phyloP scores from a whole-genome alignment of 2,113 vertebrate genomes.

The Litocranius walleri region DNA sequence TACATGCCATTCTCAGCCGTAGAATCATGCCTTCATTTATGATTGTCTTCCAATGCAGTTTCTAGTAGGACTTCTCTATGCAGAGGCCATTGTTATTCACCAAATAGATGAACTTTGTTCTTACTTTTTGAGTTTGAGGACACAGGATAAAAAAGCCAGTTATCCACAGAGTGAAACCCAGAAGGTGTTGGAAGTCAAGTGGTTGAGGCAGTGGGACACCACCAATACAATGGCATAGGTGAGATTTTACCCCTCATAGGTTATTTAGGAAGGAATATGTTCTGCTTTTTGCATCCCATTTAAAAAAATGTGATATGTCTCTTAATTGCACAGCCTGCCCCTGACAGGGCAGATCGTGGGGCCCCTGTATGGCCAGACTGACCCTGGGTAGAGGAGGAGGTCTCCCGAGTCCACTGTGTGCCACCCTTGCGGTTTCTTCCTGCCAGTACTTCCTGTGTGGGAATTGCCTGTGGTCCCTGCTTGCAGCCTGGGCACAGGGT shows the following conservation, averaged over 20 bases:
- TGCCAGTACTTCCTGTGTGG: neutral
- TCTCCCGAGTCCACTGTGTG: neutral
- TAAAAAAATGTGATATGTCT: neutral
- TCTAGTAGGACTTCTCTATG: neutral
- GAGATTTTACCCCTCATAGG: neutral
- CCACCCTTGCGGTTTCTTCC: neutral
- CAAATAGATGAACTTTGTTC: neutral
- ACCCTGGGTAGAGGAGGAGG: neutral
- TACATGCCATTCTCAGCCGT: neutral
- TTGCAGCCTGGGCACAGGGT: neutral
- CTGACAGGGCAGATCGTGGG: neutral
- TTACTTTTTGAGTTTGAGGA: neutral
- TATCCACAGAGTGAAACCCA: neutral
- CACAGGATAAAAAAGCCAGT: neutral
- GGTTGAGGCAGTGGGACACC: neutral
- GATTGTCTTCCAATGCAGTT: neutral
- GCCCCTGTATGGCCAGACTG: neutral
- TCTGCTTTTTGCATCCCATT: neutral
- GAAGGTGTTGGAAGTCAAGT: neutral
- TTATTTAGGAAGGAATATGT: neutral
- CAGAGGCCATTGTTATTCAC: neutral
- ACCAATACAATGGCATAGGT: neutral
- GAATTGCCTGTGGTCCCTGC: neutral
- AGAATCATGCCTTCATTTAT: neutral
- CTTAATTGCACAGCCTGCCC: neutral